Base-by-base conservation (phyloP, 2,888 invertebrate genomes). In the Digitonthophagus gazella region DNA sequence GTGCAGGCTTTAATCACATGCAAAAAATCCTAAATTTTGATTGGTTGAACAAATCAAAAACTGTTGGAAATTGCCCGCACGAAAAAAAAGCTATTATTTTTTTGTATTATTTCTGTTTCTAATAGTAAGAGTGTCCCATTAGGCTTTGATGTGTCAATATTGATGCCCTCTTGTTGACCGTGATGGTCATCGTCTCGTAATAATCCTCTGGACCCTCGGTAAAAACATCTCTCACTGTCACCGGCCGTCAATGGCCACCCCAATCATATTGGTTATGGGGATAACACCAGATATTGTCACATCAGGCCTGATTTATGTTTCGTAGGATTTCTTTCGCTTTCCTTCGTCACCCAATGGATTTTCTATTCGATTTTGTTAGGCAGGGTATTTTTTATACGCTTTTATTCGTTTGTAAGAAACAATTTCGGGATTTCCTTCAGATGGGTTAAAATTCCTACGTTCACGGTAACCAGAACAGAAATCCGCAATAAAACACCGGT, bases 281-380 rank as follows among this genome's bases (percentile, higher is more conserved):
- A 79, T 78, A 79, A 79, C 80, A 78, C 79, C 79, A 78, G 79
- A 80, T 80, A 80, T 79, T 79, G 80, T 79, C 79, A 78, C 78
- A 80, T 80, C 80, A 79, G 77, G 75, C 72, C 78, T 80, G 81
- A 81, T 81, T 81, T 81, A 81, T 81, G 80, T 81, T 44, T 6
- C 28, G 28, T 44, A 44, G 28, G 28, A 44, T 44, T 44, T 44
- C 28, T 44, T 44, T 44, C 28, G 28, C 11, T 44, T 44, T 44
- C 28, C 11, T 44, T 44, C 28, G 28, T 44, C 28, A 44, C 28
- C 11, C 28, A 11, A 44, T 44, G 28, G 28, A 44, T 44, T 44
- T 11, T 44, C 11, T 44, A 44, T 44, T 44, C 28, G 28, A 44
- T 44, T 44, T 6, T 11, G 3, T 44, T 44, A 3, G 22, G 6